Base-by-base conservation (phyloP, 2,113 vertebrate species). In the Ammodramus savannarum region DNA sequence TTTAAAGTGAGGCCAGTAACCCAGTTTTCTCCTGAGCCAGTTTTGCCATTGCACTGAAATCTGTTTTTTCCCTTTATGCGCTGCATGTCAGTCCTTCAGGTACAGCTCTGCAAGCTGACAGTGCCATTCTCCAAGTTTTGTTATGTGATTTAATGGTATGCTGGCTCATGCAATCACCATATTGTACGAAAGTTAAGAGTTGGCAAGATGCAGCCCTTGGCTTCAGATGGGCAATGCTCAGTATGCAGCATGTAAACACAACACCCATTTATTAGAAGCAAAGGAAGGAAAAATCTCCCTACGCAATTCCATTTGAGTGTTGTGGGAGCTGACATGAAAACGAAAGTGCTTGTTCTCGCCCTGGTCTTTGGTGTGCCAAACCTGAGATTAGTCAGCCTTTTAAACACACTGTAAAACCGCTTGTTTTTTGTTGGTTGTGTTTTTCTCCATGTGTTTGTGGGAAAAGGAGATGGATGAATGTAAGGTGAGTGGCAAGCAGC, bases 211-310 rank as follows among this genome's bases (percentile, higher is more conserved):
- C 82, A 91, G 88, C 68, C 58, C 66, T 93, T 97, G 93, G 87
- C 94, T 95, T 94, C 10, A 10, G 17, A 61, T 88, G 61, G 87
- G 95, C 92, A 92, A 84, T 95, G 94, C 82, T 94, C 87, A 92
- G 65, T 72, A 93, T 95, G 82, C 92, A 83, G 82, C 71, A 92
- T 96, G 66, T 95, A 95, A 97, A 95, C 94, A 95, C 69, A 94
- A 86, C 87, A 92, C 75, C 85, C 87, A 81, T 92, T 96, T 96
- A 93, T 96, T 96, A 95, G 90, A 93, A 95, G 80, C 77, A 92
- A 94, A 92, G 90, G 75, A 75, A 93, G 72, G 81, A 93, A 94
- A 94, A 95, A 80, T 89, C 77, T 94, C 87, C 73, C 67, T 82
- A 51, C 17, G 39, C 74, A 82, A 81, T 93, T 95, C 91, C 67